Percentiles rank a stretch among this genome's conserved stretches.
phyloP scores from a whole-genome alignment of 2,113 vertebrate species.

The Ibidorhyncha struthersii region DNA sequence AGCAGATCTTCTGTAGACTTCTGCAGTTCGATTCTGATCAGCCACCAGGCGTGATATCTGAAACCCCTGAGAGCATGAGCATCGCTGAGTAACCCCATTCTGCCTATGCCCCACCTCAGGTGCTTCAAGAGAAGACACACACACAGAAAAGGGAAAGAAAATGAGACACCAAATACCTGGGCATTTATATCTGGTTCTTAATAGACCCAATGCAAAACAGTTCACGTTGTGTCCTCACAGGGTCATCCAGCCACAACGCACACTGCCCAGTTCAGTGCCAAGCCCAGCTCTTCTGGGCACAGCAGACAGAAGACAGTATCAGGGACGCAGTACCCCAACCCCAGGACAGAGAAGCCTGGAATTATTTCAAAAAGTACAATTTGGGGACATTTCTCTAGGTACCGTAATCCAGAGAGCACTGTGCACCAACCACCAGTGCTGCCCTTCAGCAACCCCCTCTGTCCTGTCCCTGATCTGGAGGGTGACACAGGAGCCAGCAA shows the following conservation, averaged over 20 bases:
- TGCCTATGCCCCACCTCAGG: not conserved
- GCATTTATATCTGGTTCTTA: not conserved
- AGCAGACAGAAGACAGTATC: not conserved
- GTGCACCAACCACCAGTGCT: not conserved
- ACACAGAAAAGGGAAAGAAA: not conserved
- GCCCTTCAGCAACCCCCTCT: not conserved
- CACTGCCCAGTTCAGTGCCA: not conserved
- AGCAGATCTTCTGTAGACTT: not conserved
- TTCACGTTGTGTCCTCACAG: not conserved
- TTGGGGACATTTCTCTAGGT: not conserved
- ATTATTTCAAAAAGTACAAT: not conserved
- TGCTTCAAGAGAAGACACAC: not conserved
- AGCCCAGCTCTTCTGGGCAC: not conserved
- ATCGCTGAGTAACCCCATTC: not conserved
- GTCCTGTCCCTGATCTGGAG: not conserved
- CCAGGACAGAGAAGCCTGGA: not conserved
- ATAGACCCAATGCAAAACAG: not conserved
- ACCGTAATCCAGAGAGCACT: not conserved
- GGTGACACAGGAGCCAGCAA: not conserved
- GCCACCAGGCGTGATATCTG: not conserved
- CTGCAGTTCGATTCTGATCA: not conserved
- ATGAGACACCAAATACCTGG: not conserved
- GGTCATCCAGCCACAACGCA: accelerated
- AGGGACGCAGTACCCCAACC: not conserved
- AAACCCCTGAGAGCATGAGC: not conserved